Evolutionary conservation across 2,888 invertebrate species (phyloP), one percentile per base, ranked within the genome.

Genomic region (Parnassius smintheus): DNA sequence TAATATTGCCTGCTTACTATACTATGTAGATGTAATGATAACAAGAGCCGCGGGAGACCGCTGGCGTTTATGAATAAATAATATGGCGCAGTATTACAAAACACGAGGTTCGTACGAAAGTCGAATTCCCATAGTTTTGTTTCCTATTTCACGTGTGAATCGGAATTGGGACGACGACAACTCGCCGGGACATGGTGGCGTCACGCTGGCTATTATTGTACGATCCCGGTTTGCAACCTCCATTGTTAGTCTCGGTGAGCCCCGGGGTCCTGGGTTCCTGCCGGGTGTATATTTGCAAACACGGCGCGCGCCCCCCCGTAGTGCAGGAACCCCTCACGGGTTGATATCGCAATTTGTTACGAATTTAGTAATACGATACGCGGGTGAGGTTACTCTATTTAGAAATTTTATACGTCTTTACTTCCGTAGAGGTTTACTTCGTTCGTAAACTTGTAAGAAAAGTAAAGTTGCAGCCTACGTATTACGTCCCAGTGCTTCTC

Each of bases 251-350:
- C 78, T 65, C 57, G 41, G 22, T 12, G 42, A 22, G 55, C 52
- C 55, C 51, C 59, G 44, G 66, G 70, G 77, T 18, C 35, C 53
- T 25, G 74, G 80, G 82, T 69, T 71, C 72, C 78, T 72, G 86
- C 86, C 89, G 86, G 87, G 83, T 91, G 91, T 88, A 87, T 91
- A 90, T 91, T 91, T 91, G 91, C 89, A 91, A 90, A 91, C 89
- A 89, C 76, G 78, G 77, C 72, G 73, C 78, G 75, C 72, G 81
- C 74, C 83, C 84, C 72, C 90, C 90, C 84, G 80, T 73, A 85
- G 64, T 75, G 70, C 42, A 66, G 8, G 75, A 71, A 70, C 70
- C 75, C 71, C 75, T 70, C 68, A 68, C 69, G 69, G 60, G 66
- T 73, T 74, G 76, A 82, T 79, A 79, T 76, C 76, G 73, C 81